Evolutionary conservation across 2,888 invertebrate species (phyloP).

Genomic region (Cataglyphis altisquamis): DNA sequence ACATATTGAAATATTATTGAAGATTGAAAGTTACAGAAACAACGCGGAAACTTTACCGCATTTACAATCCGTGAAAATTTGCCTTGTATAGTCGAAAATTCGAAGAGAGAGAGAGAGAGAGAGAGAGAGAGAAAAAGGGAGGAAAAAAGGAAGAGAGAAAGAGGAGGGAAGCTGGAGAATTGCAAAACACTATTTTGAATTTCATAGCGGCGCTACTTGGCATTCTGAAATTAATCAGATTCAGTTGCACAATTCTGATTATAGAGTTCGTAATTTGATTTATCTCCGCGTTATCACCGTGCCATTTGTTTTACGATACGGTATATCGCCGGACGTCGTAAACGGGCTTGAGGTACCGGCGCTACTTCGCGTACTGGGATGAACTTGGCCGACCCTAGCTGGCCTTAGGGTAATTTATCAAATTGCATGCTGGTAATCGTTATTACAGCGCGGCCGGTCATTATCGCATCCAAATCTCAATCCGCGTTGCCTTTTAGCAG

Average conservation of each 20-base stretch:
- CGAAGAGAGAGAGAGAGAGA: conserved; percentile 26
- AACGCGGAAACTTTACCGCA: conserved; percentile 15
- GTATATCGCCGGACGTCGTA: conserved; percentile 36
- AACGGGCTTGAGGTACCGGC: conserved; percentile 27
- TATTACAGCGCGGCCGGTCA: conserved; percentile 61
- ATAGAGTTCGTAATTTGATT: conserved; percentile 56
- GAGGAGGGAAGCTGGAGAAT: conserved; percentile 43
- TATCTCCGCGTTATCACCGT: conserved; percentile 51
- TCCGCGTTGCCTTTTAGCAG: conserved; percentile 56
- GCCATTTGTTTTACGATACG: conserved; percentile 53
- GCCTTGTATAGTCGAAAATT: conserved; percentile 14
- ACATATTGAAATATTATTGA: conserved; percentile 30
- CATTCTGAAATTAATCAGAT: conserved; percentile 54
- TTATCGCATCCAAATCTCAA: conserved; percentile 63
- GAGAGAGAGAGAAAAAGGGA: conserved; percentile 27
- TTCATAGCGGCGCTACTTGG: conserved; percentile 38
- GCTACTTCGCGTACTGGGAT: conserved; percentile 43
- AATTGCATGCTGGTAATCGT: conserved; percentile 61
- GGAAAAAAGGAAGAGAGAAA: conserved; percentile 1
- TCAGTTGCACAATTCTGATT: conserved; percentile 54
- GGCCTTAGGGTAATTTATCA: conserved; percentile 59
- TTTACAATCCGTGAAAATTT: conserved; percentile 26
- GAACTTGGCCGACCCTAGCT: conserved; percentile 53
- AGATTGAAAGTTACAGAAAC: conserved; percentile 15
- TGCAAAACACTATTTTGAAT: conserved; percentile 55